Conservation (phyloP, 2,888 invertebrate species). For the Geotrupes spiniger region DNA sequence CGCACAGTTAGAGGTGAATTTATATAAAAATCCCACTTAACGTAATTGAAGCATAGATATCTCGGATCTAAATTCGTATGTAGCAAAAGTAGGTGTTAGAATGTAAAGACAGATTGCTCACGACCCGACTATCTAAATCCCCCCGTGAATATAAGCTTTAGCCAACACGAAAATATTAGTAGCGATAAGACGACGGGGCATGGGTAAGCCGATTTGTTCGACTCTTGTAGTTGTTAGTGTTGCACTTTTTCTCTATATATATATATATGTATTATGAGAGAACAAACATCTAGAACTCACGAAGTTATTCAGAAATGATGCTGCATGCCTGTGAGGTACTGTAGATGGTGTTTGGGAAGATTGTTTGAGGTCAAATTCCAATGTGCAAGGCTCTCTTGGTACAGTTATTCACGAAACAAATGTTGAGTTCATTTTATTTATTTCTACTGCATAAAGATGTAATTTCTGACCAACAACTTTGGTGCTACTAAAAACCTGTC, state of each 20-base stretch:
- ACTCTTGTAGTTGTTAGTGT: slow-evolving; percentile 1
- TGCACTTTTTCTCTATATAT: not conserved
- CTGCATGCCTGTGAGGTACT: slow-evolving; percentile 5
- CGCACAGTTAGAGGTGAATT: no score
- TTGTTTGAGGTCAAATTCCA: slow-evolving; percentile 14
- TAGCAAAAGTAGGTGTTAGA: slow-evolving; percentile 8
- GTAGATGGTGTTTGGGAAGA: slow-evolving; percentile 8
- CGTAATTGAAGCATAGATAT: slow-evolving; percentile 5
- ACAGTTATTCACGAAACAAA: no score
- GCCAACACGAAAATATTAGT: slow-evolving; percentile 4
- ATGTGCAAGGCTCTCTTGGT: slow-evolving; percentile 2
- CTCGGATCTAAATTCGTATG: slow-evolving; percentile 5
- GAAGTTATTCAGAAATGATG: slow-evolving; percentile 18
- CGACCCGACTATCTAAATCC: slow-evolving; percentile 11
- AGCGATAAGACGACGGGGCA: slow-evolving; percentile 11
- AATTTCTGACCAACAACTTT: no score
- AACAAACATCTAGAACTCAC: slow-evolving; percentile 15
- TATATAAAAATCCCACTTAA: not conserved
- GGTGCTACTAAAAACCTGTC: no score
- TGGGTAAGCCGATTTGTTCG: slow-evolving; percentile 7
- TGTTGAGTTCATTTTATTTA: no score
- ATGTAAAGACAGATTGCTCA: slow-evolving; percentile 13
- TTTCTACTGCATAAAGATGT: no score
- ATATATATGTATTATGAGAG: no score
- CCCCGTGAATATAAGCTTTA: slow-evolving; percentile 12